Percentiles rank a stretch among this genome's conserved stretches.
phyloP scores from a whole-genome alignment of 2,888 invertebrate species.

The Anodontia alba region DNA sequence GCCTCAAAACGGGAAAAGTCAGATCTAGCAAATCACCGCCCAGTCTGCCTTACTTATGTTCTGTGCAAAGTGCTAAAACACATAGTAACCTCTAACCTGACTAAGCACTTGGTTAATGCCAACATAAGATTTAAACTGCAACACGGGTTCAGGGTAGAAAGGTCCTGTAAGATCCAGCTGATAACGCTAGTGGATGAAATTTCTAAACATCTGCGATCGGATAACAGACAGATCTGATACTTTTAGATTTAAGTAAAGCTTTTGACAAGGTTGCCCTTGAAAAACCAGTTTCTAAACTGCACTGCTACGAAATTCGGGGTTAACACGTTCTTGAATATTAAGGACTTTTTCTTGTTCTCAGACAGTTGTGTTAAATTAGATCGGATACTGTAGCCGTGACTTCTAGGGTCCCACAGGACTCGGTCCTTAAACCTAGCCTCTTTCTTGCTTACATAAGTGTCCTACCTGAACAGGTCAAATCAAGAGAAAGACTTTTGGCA shows the following conservation, averaged over 20 bases:
- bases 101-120: neutral
- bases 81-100: neutral
- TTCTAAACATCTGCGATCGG: neutral
- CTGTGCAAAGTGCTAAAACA: too few species aligned
- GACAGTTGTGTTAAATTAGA: neutral
- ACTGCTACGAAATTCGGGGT: neutral
- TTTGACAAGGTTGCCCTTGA: neutral
- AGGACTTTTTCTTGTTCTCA: neutral
- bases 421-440: neutral
- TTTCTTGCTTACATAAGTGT: neutral
- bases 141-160: neutral
- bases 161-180: neutral
- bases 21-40: too few species aligned
- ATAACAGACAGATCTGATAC: neutral
- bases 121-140: neutral
- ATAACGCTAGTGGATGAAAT: neutral
- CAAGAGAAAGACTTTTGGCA: neutral
- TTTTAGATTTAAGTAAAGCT: neutral
- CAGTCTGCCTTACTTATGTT: too few species aligned
- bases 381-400: neutral
- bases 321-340: neutral
- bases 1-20: too few species aligned
- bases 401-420: neutral
- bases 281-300: neutral
- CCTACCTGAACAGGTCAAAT: neutral